A percentile compares a stretch with the other conserved stretches of the same genome.
These are phyloP conservation scores for Orthonychiurus folsomi DNA, from an alignment of 2,888 invertebrate genomes.

Conservation along the genomic window DNA sequence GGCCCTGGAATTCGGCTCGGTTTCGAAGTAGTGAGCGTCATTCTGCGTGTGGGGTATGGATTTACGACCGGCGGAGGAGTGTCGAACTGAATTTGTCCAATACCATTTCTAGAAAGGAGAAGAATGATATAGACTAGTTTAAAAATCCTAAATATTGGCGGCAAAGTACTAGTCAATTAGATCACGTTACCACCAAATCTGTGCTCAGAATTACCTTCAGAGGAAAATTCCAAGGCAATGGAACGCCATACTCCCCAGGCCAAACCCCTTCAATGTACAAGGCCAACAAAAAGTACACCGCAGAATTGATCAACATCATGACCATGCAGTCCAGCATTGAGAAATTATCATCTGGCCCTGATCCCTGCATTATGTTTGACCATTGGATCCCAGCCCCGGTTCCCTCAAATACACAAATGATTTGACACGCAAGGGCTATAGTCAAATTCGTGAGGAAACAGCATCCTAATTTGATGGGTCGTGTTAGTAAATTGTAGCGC, in stretches of 20 bases:
- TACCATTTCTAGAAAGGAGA: slow-evolving; percentile 43
- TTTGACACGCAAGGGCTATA: slow-evolving; percentile 67
- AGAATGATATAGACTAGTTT: neutral
- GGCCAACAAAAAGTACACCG: slow-evolving; percentile 65
- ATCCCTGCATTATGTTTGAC: slow-evolving; percentile 55
- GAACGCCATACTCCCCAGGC: slow-evolving; percentile 81
- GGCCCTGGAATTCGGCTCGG: slow-evolving; percentile 43
- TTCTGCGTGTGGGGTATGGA: slow-evolving; percentile 45
- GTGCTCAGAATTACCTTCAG: slow-evolving; percentile 47
- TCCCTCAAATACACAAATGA: slow-evolving; percentile 63
- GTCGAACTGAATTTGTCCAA: slow-evolving; percentile 37
- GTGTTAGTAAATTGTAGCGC: slow-evolving; percentile 48
- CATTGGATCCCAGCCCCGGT: slow-evolving; percentile 54
- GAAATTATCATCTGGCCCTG: slow-evolving; percentile 59
- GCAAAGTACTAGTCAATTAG: neutral
- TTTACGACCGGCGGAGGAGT: slow-evolving; percentile 54
- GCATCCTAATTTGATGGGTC: slow-evolving; percentile 18
- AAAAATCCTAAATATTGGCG: neutral
- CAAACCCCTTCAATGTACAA: slow-evolving; percentile 77
- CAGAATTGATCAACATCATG: slow-evolving; percentile 60
- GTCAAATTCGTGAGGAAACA: slow-evolving; percentile 41
- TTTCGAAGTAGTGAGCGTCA: slow-evolving; percentile 42
- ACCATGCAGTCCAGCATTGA: slow-evolving; percentile 61
- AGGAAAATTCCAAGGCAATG: slow-evolving; percentile 71
- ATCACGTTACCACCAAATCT: neutral